Percentiles rank a stretch among this genome's conserved stretches.
These are phyloP conservation scores for Otocyon megalotis DNA, from an alignment of 2,113 vertebrate genomes.

Conservation along the genomic window DNA sequence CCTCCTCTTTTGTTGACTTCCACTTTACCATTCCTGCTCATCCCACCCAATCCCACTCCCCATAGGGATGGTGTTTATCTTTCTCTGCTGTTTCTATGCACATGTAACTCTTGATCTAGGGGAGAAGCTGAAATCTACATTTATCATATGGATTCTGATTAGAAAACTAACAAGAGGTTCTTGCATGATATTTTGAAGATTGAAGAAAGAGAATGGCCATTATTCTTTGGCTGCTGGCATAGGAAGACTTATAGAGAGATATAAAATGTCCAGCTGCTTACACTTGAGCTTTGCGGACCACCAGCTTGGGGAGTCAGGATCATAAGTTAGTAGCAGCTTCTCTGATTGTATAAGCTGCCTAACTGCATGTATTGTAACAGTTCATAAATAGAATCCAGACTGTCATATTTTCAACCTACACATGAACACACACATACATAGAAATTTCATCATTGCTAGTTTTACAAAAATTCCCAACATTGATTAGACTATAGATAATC, in stretches of 20 bases:
- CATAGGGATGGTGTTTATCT: neutral
- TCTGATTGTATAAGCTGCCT: neutral
- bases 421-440: neutral
- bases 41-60: fast-evolving
- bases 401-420: neutral
- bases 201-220: neutral
- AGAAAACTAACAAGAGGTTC: neutral
- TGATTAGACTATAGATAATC: neutral
- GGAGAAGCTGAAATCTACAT: neutral
- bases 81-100: neutral
- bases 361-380: neutral
- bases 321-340: neutral
- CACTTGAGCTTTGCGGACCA: neutral
- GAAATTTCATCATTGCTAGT: neutral
- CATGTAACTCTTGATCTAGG: neutral
- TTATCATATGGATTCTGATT: neutral
- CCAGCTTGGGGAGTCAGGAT: neutral
- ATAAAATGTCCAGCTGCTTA: neutral
- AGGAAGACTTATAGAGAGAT: neutral
- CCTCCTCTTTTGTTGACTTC: neutral
- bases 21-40: neutral
- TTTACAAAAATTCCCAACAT: neutral
- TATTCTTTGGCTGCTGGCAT: neutral
- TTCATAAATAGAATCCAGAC: neutral
- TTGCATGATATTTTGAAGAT: neutral